Conservation (phyloP, 2,797 vertebrate species). For the Atherinosoma microstoma region DNA sequence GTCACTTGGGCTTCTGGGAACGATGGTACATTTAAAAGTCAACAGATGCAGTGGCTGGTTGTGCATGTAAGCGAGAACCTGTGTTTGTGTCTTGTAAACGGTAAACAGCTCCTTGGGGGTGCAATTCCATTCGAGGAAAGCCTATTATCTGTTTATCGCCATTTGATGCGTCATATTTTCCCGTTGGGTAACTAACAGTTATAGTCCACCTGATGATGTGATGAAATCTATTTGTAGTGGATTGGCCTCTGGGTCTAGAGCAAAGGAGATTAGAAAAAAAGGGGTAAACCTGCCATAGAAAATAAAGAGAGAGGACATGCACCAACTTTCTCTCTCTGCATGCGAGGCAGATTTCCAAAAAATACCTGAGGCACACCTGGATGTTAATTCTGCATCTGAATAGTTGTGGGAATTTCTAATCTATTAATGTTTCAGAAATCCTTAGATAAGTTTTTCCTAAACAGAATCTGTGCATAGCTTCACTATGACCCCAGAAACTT, state of each 20-base stretch:
- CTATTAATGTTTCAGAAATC: constrained; percentile 24
- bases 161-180: constrained; percentile 79
- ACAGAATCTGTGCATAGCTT: neutral
- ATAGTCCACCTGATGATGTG: constrained; percentile 75
- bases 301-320: constrained; percentile 7
- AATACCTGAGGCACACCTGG: constrained; percentile 1
- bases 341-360: constrained; percentile 24
- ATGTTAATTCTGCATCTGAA: constrained; percentile 15
- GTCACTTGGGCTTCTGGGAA: constrained; percentile 81
- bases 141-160: constrained; percentile 81
- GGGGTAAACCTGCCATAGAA: neutral
- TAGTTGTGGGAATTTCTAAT: constrained; percentile 6
- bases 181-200: constrained; percentile 68
- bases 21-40: constrained; percentile 71
- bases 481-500: neutral
- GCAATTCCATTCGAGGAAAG: constrained; percentile 71
- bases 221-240: constrained; percentile 66
- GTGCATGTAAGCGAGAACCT: constrained; percentile 52
- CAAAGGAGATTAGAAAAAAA: neutral
- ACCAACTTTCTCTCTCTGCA: constrained; percentile 5
- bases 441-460: constrained; percentile 29
- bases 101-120: constrained; percentile 74
- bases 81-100: constrained; percentile 71
- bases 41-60: constrained; percentile 74
- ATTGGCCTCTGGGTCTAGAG: constrained; percentile 38